These are phyloP conservation scores for Stegostoma tigrinum DNA, from an alignment of 2,113 vertebrate species.

Conservation along the genomic window DNA sequence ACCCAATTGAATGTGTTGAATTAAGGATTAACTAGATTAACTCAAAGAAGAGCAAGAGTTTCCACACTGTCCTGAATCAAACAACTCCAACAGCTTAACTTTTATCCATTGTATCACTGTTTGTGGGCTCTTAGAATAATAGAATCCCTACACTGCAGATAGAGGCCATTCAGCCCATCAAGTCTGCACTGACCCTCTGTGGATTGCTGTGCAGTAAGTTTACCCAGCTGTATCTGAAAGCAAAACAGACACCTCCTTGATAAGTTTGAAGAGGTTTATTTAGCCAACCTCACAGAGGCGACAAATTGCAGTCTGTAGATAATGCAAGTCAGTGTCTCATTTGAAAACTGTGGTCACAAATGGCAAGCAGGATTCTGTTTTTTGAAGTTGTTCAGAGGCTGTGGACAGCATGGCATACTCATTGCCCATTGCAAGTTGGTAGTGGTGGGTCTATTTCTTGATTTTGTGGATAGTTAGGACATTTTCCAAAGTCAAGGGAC, in stretches of 20 bases:
- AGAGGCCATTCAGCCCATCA: too few species aligned
- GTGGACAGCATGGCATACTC: background rate
- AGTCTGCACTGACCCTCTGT: too few species aligned
- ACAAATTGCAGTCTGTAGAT: background rate
- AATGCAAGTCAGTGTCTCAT: background rate
- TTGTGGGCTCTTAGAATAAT: background rate
- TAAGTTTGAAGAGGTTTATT: background rate
- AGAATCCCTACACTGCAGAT: too few species aligned
- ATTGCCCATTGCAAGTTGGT: background rate
- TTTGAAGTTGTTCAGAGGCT: background rate
- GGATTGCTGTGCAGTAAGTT: background rate
- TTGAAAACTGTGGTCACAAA: background rate
- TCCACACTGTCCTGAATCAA: background rate
- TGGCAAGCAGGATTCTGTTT: background rate
- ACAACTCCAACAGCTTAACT: background rate
- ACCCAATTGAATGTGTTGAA: background rate
- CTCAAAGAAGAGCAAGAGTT: background rate
- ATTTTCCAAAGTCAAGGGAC: background rate
- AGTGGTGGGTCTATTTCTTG: too few species aligned
- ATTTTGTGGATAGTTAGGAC: background rate
- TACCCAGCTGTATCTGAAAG: background rate
- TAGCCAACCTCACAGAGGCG: slow-evolving; percentile 1
- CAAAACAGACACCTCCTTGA: background rate
- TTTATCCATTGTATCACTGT: background rate
- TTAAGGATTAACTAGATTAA: background rate